phyloP scores from a whole-genome alignment of 1,140 invertebrate species.

The Drosophila obscura region DNA sequence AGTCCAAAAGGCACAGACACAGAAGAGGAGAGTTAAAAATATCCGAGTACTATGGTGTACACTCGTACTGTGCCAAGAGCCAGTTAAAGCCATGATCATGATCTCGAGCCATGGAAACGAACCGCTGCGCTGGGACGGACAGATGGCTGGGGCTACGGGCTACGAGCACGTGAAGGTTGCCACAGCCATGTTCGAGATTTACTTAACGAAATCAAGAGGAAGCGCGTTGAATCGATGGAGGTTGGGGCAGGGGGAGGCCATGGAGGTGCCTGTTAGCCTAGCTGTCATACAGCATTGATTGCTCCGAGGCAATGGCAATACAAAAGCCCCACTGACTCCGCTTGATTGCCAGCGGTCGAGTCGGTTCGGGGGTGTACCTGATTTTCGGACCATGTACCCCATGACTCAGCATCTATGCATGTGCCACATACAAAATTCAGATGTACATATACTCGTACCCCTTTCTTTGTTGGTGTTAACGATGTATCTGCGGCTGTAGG shows the following conservation, averaged over 20 bases:
- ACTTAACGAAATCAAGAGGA: constrained; percentile 82
- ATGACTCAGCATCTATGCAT: constrained; percentile 63
- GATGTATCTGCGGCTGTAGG: constrained; percentile 27
- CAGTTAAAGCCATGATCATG: constrained; percentile 82
- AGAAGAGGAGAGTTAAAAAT: constrained; percentile 68
- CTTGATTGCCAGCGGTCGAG: constrained; percentile 58
- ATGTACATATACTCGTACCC: background rate
- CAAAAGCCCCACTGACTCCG: constrained; percentile 49
- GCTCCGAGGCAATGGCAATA: constrained; percentile 62
- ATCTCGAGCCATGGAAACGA: constrained; percentile 72
- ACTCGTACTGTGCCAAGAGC: constrained; percentile 68
- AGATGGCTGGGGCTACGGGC: constrained; percentile 41
- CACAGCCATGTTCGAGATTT: constrained; percentile 69
- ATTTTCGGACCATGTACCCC: constrained; percentile 47
- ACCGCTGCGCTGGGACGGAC: constrained; percentile 33
- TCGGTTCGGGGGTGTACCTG: constrained; percentile 34
- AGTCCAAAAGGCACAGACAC: constrained; percentile 18
- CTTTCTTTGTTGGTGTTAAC: constrained; percentile 49
- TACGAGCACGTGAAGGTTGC: constrained; percentile 73
- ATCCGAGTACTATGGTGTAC: constrained; percentile 42
- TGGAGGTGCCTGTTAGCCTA: constrained; percentile 68
- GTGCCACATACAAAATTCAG: background rate
- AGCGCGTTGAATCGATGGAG: constrained; percentile 70
- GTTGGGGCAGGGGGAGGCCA: background rate
- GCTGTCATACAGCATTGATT: constrained; percentile 82